Evolutionary conservation across 1,140 invertebrate genomes (phyloP).

Genomic region (Glomeris maerens): DNA sequence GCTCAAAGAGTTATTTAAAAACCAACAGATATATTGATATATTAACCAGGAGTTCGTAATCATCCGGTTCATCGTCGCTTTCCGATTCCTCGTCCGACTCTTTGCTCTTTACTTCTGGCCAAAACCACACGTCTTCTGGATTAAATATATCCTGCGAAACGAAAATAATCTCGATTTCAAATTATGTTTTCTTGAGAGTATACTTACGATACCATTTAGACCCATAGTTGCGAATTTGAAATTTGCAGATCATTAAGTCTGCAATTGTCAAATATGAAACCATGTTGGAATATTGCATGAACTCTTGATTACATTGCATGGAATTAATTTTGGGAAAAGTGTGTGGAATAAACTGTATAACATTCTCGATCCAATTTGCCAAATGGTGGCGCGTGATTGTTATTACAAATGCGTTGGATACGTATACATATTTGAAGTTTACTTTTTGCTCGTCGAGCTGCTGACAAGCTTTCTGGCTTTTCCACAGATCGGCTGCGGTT

Average conservation of each 20-base stretch:
- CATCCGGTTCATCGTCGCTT: constrained; percentile 23
- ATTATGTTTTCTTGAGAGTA: not conserved
- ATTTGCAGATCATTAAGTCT: not conserved
- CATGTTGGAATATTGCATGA: not conserved
- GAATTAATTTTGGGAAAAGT: not conserved
- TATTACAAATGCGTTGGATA: not conserved
- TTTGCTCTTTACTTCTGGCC: constrained; percentile 37
- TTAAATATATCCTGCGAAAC: constrained; percentile 27
- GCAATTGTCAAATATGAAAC: not conserved
- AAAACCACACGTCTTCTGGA: constrained; percentile 49
- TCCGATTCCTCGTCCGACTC: constrained; percentile 25
- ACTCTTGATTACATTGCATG: not conserved
- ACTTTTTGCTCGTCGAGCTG: constrained; percentile 46
- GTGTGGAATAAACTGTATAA: not conserved
- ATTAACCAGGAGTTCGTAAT: constrained; percentile 14
- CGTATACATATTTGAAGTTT: constrained; percentile 6
- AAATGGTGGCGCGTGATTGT: not conserved
- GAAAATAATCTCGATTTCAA: not conserved
- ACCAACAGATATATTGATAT: constrained; percentile 3
- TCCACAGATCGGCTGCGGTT: constrained; percentile 41
- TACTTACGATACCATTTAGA: not conserved
- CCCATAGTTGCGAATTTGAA: not conserved
- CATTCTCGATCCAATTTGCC: not conserved
- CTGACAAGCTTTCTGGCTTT: constrained; percentile 59
- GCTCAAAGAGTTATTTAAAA: not conserved